Conservation (phyloP, 2,888 invertebrate genomes). For the Machimus atricapillus region DNA sequence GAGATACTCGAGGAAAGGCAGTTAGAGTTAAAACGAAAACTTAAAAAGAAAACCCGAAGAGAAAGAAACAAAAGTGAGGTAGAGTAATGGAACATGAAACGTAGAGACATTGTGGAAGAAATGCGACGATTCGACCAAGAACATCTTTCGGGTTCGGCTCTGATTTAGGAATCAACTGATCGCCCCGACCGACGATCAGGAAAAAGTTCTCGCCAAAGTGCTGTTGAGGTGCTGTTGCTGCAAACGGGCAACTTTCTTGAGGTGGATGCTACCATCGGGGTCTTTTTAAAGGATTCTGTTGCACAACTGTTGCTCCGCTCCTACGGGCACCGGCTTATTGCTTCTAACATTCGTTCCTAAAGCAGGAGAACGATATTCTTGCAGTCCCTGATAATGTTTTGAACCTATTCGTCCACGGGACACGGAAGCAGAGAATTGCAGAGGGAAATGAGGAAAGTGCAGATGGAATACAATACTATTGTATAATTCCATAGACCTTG, state of each 20-base stretch:
- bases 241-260: not conserved
- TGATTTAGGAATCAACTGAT: slow-evolving; percentile 29
- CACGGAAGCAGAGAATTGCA: not conserved
- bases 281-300: slow-evolving; percentile 13
- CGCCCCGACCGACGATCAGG: slow-evolving; percentile 1
- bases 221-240: not conserved
- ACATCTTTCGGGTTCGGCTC: not conserved
- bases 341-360: not conserved
- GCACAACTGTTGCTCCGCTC: not conserved
- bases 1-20: slow-evolving; percentile 34
- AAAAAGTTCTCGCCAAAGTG: not conserved
- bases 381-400: not conserved
- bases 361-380: not conserved
- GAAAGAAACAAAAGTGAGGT: slow-evolving; percentile 14
- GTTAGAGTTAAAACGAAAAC: slow-evolving; percentile 27
- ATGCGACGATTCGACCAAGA: slow-evolving; percentile 13
- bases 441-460: not conserved
- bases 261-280: slow-evolving; percentile 1
- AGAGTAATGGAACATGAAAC: slow-evolving; percentile 23
- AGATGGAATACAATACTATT: too few species aligned
- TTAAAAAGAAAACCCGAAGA: slow-evolving; percentile 6
- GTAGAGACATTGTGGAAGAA: slow-evolving; percentile 6
- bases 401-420: not conserved
- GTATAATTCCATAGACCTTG: too few species aligned
- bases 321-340: not conserved